A percentile compares a stretch with the other conserved stretches of the same genome.
These are phyloP conservation scores for Paedocypris micromegethes DNA, from an alignment of 2,797 vertebrate genomes.

Conservation along the genomic window DNA sequence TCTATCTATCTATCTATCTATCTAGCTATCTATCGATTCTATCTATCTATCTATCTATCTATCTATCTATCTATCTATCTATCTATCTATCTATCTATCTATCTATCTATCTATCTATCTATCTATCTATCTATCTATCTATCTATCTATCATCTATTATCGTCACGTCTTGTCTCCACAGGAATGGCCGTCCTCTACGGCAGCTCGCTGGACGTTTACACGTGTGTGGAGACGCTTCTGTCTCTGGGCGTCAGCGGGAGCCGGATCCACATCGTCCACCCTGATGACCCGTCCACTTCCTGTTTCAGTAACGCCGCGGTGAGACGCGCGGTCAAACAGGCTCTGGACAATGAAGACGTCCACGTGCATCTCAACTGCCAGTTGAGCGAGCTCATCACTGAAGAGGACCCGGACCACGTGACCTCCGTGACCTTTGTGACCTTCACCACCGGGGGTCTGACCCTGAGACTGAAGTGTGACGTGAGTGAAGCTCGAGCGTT, in stretches of 20 bases:
- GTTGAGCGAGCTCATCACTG: conserved; percentile 72
- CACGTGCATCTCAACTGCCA: conserved; percentile 62
- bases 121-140: neutral
- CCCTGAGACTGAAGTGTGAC: conserved; percentile 69
- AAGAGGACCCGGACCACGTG: conserved; percentile 56
- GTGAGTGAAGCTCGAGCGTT: conserved; percentile 77
- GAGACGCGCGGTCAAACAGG: conserved; percentile 56
- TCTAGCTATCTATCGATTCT: too few species aligned
- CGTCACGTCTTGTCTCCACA: conserved; percentile 53
- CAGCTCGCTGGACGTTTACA: conserved; percentile 76
- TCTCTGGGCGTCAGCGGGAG: conserved; percentile 68
- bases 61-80: too few species aligned
- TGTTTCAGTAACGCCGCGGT: conserved; percentile 64
- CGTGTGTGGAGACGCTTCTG: conserved; percentile 74
- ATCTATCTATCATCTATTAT: neutral
- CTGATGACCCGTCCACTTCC: conserved; percentile 38
- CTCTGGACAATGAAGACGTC: conserved; percentile 59
- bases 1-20: too few species aligned
- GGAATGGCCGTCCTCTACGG: conserved; percentile 84
- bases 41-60: too few species aligned
- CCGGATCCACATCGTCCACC: conserved; percentile 73
- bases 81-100: too few species aligned
- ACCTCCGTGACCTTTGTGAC: conserved; percentile 65
- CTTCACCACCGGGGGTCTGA: conserved; percentile 66
- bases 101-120: too few species aligned